Evolutionary conservation across 2,113 vertebrate genomes (phyloP), one percentile per base, ranked within the genome.

Genomic region (Romanogobio albipinnatus): DNA sequence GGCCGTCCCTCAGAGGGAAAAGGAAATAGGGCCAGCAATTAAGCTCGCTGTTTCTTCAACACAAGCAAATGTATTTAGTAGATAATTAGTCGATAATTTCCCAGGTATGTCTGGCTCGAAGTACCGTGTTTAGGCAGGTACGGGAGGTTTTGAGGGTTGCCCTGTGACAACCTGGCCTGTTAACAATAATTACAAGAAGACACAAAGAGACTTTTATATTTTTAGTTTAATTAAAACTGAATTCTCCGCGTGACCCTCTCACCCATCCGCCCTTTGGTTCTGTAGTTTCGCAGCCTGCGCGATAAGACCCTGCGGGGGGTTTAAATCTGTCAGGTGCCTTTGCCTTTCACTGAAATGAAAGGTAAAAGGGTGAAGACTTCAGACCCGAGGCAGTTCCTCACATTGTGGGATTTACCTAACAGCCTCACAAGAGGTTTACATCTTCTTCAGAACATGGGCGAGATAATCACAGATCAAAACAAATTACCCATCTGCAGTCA

Each of bases 1-100:
- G 90, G 92, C 93, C 90, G 70, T 89, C 89, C 91, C 93, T 92
- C 88, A 82, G 89, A 95, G 92, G 90, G 92, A 92, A 93, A 92
- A 91, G 93, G 90, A 91, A 93, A 93, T 88, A 90, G 88, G 91
- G 89, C 88, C 90, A 93, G 94, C 94, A 96, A 95, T 96, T 96
- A 96, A 94, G 94, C 93, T 92, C 94, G 91, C 94, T 90, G 90
- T 91, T 94, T 92, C 93, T 93, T 91, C 93, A 91, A 95, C 95
- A 93, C 93, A 95, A 97, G 94, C 94, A 93, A 94, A 96, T 95
- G 94, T 88, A 96, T 96, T 96, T 96, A 95, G 94, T 86, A 95
- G 95, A 94, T 97, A 96, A 97, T 97, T 96, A 96, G 95, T 88
- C 93, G 95, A 96, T 95, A 87, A 92, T 96, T 96, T 95, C 92